Conservation (phyloP, 2,888 invertebrate species). For the Cataglyphis albicans region DNA sequence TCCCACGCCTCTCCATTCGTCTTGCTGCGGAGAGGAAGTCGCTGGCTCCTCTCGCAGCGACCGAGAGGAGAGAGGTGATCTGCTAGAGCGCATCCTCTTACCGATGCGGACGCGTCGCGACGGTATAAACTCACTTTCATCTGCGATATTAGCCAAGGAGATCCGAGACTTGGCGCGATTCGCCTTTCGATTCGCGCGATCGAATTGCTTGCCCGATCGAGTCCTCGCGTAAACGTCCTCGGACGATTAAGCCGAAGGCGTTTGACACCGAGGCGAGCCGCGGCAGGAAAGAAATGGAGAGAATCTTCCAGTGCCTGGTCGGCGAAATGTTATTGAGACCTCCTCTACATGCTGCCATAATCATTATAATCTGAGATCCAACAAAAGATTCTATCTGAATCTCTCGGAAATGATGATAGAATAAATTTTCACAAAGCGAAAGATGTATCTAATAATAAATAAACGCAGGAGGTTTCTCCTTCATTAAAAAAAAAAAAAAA, state of each 20-base stretch:
- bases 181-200: constrained; percentile 52
- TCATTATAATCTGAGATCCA: background rate
- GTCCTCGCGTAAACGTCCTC: constrained; percentile 34
- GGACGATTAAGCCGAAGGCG: constrained; percentile 31
- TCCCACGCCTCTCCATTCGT: constrained; percentile 54
- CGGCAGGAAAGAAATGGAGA: constrained; percentile 18
- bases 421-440: background rate
- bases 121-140: constrained; percentile 52
- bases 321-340: background rate
- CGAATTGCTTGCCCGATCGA: background rate
- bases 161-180: constrained; percentile 24
- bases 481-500: background rate
- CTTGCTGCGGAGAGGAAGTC: constrained; percentile 26
- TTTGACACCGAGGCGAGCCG: constrained; percentile 23
- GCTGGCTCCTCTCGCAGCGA: background rate
- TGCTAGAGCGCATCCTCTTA: constrained; percentile 48
- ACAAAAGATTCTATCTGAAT: background rate
- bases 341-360: background rate
- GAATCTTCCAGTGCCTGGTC: background rate
- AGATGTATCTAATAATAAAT: background rate
- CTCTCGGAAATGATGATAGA: background rate
- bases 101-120: constrained; percentile 39
- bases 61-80: constrained; percentile 32
- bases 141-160: constrained; percentile 49
- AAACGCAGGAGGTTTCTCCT: background rate